Base-by-base conservation (phyloP, 2,888 invertebrate genomes). In the Terebella lapidaria region DNA sequence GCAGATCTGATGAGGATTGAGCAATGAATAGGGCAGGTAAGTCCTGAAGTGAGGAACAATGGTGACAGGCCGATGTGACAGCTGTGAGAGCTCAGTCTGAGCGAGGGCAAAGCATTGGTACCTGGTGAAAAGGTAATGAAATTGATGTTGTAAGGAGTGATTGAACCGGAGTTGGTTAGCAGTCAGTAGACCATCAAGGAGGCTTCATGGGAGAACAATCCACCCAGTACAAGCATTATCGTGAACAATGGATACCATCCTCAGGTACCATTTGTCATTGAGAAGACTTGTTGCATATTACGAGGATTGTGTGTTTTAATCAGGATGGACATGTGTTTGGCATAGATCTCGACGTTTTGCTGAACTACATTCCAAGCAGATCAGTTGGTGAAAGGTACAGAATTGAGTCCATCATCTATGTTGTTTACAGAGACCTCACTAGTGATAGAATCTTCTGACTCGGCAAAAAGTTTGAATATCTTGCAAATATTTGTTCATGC, bases 231-330 rank as follows among this genome's bases (percentile, higher is more conserved):
- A 3, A 58, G 61, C 20, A 15, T 53, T 60, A 53, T 67, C 65
- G 15, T 61, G 63, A 10, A 63, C 59, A 25, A 69, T 60, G 2
- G 68, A 51, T 1, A 55, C 62, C 15, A 56, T 59, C 20, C 54
- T 49, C 26, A 60, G 57, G 28, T 60, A 60, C 5, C 51, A 27
- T 26, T 60, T 68, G 4, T 67, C 59, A 29, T 69, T 64, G 45
- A 56, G 59, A 22, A 67, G 47, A 30, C 62, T 67, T 18, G 67
- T 67, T 1, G 60, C 25, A 30, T 67, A 66, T 53, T 63, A 66
- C 10, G 66, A 71, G 0, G 71, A 70, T 2, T 66, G 57, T 0
- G 70, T 70, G 3, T 67, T 67, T 29, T 70, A 70, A 18, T 53
- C 55, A 1, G 68, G 59, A 47, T 67, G 67, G 5, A 68, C 67